A percentile compares a stretch with the other conserved stretches of the same genome.
Conservation (phyloP, 1,140 invertebrate species). For the Adelges cooleyi region DNA sequence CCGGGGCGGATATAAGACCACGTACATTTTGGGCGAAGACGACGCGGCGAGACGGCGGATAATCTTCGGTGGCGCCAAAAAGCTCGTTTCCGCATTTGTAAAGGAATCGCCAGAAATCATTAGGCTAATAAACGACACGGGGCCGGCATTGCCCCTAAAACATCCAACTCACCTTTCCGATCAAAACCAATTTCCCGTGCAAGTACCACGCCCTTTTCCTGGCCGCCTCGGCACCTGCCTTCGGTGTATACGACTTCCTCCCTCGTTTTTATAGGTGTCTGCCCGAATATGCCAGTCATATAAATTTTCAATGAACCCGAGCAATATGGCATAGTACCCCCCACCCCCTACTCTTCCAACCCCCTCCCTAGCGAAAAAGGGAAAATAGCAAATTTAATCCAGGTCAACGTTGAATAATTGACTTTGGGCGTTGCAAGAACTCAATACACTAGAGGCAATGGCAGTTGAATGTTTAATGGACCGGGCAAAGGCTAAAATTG, state of each 20-base stretch:
- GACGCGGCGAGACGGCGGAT: neutral
- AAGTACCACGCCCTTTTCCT: conserved; percentile 13
- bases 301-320: conserved; percentile 2
- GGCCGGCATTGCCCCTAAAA: too few relatives aligned
- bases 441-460: too few relatives aligned
- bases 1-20: too few relatives aligned
- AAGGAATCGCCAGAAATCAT: neutral
- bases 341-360: too few relatives aligned
- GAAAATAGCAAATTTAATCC: neutral
- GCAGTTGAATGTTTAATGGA: conserved; percentile 4
- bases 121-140: conserved; percentile 1
- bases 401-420: conserved; percentile 25
- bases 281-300: neutral
- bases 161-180: neutral
- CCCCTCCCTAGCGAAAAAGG: neutral
- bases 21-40: too few relatives aligned
- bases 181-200: conserved; percentile 21
- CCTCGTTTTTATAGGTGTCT: neutral
- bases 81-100: neutral
- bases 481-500: neutral
- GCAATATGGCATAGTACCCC: too few relatives aligned
- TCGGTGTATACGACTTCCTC: too few relatives aligned
- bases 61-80: neutral
- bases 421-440: too few relatives aligned
- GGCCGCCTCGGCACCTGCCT: neutral